Evolutionary conservation across 2,888 invertebrate species (phyloP), one percentile per base, ranked within the genome.

Genomic region (Limnephilus lunatus): DNA sequence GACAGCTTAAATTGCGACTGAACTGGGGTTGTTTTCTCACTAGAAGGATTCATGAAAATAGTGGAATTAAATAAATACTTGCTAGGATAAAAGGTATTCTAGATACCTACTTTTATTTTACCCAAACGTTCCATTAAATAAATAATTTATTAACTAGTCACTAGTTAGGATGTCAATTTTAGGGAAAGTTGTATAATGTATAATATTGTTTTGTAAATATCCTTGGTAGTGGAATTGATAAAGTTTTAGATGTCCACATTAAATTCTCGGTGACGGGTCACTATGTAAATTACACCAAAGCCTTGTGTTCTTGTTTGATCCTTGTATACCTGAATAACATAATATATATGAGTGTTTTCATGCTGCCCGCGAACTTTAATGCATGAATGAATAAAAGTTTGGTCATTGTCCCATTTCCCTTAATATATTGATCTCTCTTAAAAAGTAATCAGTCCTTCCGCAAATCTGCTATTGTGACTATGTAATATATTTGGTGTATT

Each of bases 121-220:
- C n/a, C 25, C 68, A n/a, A 68, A 68, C 25, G n/a, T 68, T 68
- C 68, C 68, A n/a, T n/a, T 68, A 68, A 19, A n/a, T n/a, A n/a
- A 53, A 68, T 68, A 25, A 68, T 68, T 14, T 68, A 68, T 68
- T 68, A 68, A 68, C 68, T 68, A 68, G 25, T 68, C 25, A n/a
- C n/a, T 68, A 68, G 68, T 68, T n/a, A 68, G 68, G 68, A 68
- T 68, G 68, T 68, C 68, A 68, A 68, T 68, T 68, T 68, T 68
- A 68, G 68, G 68, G 68, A 68, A 68, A 68, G 19, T n/a, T 68
- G 68, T 68, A 68, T 25, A 25, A 68, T 68, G 68, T 68, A 68
- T 68, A 68, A 68, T 68, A 68, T 68, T 68, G 68, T 68, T 25
- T 68, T 68, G 68, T 68, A 68, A 68, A 68, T 68, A 68, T 25